Percentiles rank a stretch among this genome's conserved stretches.
phyloP scores from a whole-genome alignment of 2,888 invertebrate genomes.

The Andrena dorsata region DNA sequence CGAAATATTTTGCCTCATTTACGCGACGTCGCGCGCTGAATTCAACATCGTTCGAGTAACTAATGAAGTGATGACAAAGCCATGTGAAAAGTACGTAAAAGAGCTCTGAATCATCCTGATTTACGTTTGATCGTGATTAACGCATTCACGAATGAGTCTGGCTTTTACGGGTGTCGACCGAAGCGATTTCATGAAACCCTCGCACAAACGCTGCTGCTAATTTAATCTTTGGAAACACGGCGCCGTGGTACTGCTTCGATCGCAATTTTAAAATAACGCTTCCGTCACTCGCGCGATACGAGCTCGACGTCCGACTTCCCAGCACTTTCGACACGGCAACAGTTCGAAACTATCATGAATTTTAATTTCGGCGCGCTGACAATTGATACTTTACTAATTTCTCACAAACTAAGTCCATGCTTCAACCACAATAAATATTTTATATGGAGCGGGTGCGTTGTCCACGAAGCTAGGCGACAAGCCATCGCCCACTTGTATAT shows the following conservation, averaged over 20 bases:
- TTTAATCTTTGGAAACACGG: conserved; percentile 31
- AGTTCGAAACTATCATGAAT: neutral
- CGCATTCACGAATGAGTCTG: conserved; percentile 37
- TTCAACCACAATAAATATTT: neutral
- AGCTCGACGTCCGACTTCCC: neutral
- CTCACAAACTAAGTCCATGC: neutral
- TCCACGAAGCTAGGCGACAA: too few relatives aligned
- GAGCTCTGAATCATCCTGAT: conserved; percentile 45
- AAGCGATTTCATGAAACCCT: conserved; percentile 24
- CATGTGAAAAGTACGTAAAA: conserved; percentile 28
- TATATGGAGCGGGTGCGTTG: too few relatives aligned
- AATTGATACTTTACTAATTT: neutral
- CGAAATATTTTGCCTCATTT: conserved; percentile 38
- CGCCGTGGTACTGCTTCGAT: neutral
- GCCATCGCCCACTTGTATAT: too few relatives aligned
- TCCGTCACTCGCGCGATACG: neutral
- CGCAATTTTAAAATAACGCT: conserved; percentile 18
- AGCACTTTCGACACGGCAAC: neutral
- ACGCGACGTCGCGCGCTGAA: conserved; percentile 21
- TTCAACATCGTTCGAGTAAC: conserved; percentile 50
- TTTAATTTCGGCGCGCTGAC: neutral
- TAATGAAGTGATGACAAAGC: conserved; percentile 49
- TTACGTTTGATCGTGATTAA: conserved; percentile 52
- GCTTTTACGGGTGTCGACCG: conserved; percentile 14
- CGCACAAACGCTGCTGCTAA: conserved; percentile 26